Base-by-base conservation (phyloP, 1,140 invertebrate genomes). In the Forficula auricularia region DNA sequence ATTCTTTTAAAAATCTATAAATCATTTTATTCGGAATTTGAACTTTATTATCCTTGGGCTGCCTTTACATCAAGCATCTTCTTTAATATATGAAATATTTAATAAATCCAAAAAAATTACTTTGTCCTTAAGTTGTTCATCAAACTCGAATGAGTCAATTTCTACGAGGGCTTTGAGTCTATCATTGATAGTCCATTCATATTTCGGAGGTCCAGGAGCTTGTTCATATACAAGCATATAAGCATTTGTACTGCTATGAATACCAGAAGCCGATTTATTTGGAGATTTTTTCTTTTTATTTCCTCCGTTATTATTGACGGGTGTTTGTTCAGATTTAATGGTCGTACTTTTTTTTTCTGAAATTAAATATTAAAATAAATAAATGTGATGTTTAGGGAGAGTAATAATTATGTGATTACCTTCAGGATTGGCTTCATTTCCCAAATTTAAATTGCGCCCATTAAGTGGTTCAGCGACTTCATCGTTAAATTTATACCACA, bases 401-500 rank as follows among this genome's bases (percentile, higher is more conserved):
- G n/a, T n/a, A n/a, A n/a, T n/a, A n/a, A n/a, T n/a, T n/a, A n/a
- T n/a, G n/a, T 27, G 22, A 40, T 51, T 53, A 65, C 64, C 59
- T 46, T 57, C 58, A 14, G 59, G 52, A 7, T 70, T 66, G 22
- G 71, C 67, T 50, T 70, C 66, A 16, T 54, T 56, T 3, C 61
- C 61, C 8, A 70, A 54, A 43, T 68, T 65, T 16, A 71, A 54
- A 46, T 66, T 62, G 53, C 66, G 60, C 47, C 71, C 60, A 56
- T 71, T 58, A 52, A 76, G 68, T 55, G 70, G 68, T 41, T 75
- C 70, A 18, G 78, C 73, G 50, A 64, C 65, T 54, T 79, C 75
- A 54, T 81, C 77, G 57, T 78, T 79, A 50, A 79, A 79, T 48
- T 73, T 72, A 51, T 70, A 74, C 75, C 75, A 78, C 40, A 65